Base-by-base conservation (phyloP, 1,140 invertebrate genomes). In the Listronotus bonariensis region DNA sequence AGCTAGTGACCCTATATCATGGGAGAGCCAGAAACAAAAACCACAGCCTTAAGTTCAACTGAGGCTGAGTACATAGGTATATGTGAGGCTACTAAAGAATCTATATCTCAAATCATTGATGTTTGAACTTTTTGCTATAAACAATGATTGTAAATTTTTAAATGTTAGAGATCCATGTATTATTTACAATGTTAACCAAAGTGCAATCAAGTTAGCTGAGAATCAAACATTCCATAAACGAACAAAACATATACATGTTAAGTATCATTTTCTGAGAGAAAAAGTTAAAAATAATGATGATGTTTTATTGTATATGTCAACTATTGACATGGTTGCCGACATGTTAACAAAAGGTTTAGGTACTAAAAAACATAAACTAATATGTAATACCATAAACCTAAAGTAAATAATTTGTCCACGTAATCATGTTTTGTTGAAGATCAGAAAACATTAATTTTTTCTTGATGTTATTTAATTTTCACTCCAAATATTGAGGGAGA, bases 11-110 rank as follows among this genome's bases (percentile, higher is more conserved):
- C 40, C 63, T 10, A 63, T 78, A 31, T 61, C 62, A n/a, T 2
- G 76, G 76, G 77, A 36, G 76, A 76, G 32, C 77, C 78, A 48
- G n/a, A n/a, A 57, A 68, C n/a, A 67, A 38, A 46, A 56, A 74
- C 8, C n/a, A n/a, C n/a, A 59, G 71, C 31, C 48, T 78, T n/a
- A 9, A 77, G 72, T 45, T 75, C 67, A 31, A 75, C 74, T 17
- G 73, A n/a, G 64, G 72, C 76, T 26, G 77, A 79, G 63, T 76
- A 72, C 65, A 65, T 78, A 3, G 68, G 72, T 6, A 41, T 65
- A 34, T 60, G 65, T 48, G 52, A 68, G 53, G 60, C 60, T 36
- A 34, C 58, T 32, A 67, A 61, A 46, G 58, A 67, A 36, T 40
- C 36, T 60, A 18, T 65, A 51, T 36, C 43, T 65, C 32, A 60